Evolutionary conservation across 2,888 invertebrate species (phyloP).

Genomic region (Phaonia tiefii): DNA sequence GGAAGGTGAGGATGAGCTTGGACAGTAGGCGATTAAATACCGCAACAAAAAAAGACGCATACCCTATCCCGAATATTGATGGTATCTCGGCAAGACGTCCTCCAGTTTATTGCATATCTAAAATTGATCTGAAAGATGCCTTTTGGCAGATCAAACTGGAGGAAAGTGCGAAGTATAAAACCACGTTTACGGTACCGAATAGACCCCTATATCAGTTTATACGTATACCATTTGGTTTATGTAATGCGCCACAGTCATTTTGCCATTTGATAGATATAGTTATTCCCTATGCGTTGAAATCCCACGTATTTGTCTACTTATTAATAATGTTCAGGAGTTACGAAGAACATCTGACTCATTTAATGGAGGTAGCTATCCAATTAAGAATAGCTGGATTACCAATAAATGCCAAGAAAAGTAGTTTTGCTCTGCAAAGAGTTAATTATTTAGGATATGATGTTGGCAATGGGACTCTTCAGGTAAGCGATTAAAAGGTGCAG

Average conservation of each 20-base stretch:
- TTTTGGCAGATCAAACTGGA: too few species aligned
- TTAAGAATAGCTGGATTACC: too few species aligned
- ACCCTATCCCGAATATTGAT: too few species aligned
- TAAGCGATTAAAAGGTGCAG: conserved; percentile 20
- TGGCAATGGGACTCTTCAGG: conserved; percentile 17
- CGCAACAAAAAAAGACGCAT: too few species aligned
- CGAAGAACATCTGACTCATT: conserved; percentile 16
- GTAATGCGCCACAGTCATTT: too few species aligned
- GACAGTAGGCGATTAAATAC: conserved; percentile 35
- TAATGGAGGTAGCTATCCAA: conserved; percentile 18
- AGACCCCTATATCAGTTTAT: too few species aligned
- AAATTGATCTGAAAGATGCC: too few species aligned
- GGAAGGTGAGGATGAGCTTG: conserved; percentile 19
- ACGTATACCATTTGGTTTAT: conserved; percentile 3
- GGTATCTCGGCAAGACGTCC: too few species aligned
- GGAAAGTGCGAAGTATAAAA: too few species aligned
- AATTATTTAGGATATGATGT: conserved; percentile 40
- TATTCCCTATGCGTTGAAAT: conserved; percentile 19
- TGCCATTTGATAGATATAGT: conserved; percentile 36
- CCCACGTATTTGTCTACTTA: conserved; percentile 20
- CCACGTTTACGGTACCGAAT: too few species aligned
- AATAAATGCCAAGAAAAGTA: conserved; percentile 27
- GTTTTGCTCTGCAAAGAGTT: conserved; percentile 18
- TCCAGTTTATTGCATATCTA: conserved; percentile 28
- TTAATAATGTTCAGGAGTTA: conserved; percentile 11